A percentile compares a stretch with the other conserved stretches of the same genome.
These are phyloP conservation scores for Epinephelus malabaricus DNA, from an alignment of 2,797 vertebrate genomes.

Conservation along the genomic window DNA sequence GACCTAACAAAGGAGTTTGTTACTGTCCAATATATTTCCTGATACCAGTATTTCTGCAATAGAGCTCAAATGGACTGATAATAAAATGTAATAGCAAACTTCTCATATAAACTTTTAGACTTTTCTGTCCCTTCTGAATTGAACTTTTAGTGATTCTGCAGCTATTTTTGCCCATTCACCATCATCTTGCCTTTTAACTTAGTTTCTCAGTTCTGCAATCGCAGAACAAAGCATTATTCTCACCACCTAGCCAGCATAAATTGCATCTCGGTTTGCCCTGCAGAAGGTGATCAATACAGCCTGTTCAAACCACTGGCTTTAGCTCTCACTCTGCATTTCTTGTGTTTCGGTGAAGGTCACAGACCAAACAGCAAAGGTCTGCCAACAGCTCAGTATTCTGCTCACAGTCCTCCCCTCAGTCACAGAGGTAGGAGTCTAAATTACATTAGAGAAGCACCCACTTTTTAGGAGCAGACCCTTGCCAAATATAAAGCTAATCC, in stretches of 20 bases:
- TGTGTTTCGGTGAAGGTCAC: constrained; percentile 80
- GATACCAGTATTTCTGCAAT: neutral
- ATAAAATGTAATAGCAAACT: neutral
- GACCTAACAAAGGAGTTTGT: too few relatives aligned
- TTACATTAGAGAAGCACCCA: constrained; percentile 41
- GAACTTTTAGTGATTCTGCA: constrained; percentile 3
- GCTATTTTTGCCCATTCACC: neutral
- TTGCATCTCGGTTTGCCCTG: constrained; percentile 57
- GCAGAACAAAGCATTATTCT: constrained; percentile 49
- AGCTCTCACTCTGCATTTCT: constrained; percentile 65
- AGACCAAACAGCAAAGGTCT: constrained; percentile 69
- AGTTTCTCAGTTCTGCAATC: constrained; percentile 22
- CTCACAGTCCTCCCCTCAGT: constrained; percentile 45
- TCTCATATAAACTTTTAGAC: neutral
- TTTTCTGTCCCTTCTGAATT: neutral
- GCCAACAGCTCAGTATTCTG: constrained; percentile 67
- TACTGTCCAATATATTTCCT: neutral
- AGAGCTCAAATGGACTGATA: neutral
- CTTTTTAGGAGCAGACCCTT: constrained; percentile 53
- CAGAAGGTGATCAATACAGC: constrained; percentile 75
- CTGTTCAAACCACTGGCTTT: constrained; percentile 66
- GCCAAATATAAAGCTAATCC: constrained; percentile 70
- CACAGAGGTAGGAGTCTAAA: constrained; percentile 49
- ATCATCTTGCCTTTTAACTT: constrained; percentile 18
- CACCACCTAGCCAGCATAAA: constrained; percentile 45